Base-by-base conservation (phyloP, 2,888 invertebrate species). In the Campaea margaritaria region DNA sequence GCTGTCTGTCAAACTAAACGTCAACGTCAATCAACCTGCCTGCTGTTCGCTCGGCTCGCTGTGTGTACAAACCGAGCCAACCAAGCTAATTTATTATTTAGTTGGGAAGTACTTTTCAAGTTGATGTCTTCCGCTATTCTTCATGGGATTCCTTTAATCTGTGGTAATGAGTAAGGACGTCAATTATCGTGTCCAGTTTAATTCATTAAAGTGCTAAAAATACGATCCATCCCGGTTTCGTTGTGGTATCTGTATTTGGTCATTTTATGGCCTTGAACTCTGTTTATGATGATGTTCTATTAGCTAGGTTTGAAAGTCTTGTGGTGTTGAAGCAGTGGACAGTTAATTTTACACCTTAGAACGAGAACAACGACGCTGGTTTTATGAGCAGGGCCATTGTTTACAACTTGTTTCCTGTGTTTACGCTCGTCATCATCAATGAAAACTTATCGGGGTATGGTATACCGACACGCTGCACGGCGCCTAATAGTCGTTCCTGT, bases 21-120 rank as follows among this genome's bases (percentile, higher is more conserved):
- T 60, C 52, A 44, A 34, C 15, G 16, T 60, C 51, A 61, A 70
- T 21, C 21, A 70, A 36, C 31, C 39, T 15, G n/a, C 42, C 43
- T 38, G 38, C 41, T 44, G 28, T 59, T 36, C 42, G 38, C 39
- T 21, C 28, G 21, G 8, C 36, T 51, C 38, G 13, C 21, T 42
- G 42, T 67, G 79, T 82, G 82, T 76, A 48, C 21, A 46, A 58
- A 21, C 11, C 43, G 39, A 39, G 28, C 48, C 78, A 85, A 78
- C 86, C 87, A 89, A 91, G 89, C 90, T 86, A 87, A 87, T 89
- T 85, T 89, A 87, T 89, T 89, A 90, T 89, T 91, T 87, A 89
- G 34, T 62, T 87, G 83, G 74, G 87, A 83, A 80, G 79, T 86
- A 86, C 79, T 89, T 87, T 85, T 81, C 75, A 76, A 79, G 63